These are phyloP conservation scores for Diplolepis rosae DNA, from an alignment of 2,888 invertebrate genomes.

Conservation along the genomic window DNA sequence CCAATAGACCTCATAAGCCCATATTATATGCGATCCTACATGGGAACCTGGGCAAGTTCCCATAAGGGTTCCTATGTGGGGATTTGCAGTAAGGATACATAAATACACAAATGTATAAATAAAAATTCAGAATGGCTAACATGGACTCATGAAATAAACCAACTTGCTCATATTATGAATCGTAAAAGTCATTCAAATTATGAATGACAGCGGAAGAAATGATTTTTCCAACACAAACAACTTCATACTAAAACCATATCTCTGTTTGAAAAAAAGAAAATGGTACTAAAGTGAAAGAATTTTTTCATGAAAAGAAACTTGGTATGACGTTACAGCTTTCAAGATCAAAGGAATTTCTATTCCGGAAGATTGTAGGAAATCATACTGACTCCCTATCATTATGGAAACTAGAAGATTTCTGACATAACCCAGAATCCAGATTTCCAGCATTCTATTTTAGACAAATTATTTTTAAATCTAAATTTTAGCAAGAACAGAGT, in stretches of 20 bases:
- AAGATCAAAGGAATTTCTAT: constrained; percentile 11
- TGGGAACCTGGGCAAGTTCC: no score
- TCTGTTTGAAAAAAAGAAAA: not conserved
- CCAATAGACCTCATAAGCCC: no score
- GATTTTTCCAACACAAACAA: not conserved
- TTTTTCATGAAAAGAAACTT: constrained; percentile 1
- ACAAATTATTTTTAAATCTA: not conserved
- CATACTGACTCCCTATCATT: not conserved
- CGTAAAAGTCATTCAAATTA: not conserved
- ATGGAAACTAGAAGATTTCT: not conserved
- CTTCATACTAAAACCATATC: not conserved
- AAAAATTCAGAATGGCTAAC: not conserved
- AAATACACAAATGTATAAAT: not conserved
- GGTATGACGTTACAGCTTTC: not conserved
- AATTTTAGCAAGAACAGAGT: not conserved
- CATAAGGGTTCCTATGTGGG: no score
- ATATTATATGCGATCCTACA: no score
- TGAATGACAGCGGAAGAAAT: constrained; percentile 13
- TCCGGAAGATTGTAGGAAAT: not conserved
- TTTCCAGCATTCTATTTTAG: not conserved
- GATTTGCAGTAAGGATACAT: no score
- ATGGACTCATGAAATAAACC: not conserved
- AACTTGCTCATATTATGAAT: not conserved
- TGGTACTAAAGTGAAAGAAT: not conserved
- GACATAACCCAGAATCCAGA: not conserved